Conservation (phyloP, 1,140 invertebrate genomes). For the Bombus polaris region DNA sequence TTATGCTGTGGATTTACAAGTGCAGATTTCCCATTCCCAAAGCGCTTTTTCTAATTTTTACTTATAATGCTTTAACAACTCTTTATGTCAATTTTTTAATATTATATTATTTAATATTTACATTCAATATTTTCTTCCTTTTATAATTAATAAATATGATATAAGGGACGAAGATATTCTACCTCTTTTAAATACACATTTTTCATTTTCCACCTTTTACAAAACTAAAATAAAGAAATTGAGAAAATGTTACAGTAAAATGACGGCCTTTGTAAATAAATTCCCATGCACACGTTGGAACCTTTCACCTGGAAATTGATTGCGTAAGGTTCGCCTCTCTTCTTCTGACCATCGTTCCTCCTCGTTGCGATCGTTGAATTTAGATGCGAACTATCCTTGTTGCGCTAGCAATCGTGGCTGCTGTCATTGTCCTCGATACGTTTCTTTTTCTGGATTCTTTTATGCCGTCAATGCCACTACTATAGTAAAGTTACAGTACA, state of each 20-base stretch:
- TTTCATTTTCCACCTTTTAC: no score
- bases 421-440: conserved; percentile 13
- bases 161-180: no score
- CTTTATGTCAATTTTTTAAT: not conserved
- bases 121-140: no score
- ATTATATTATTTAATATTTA: no score
- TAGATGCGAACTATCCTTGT: not conserved
- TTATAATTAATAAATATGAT: no score
- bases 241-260: no score
- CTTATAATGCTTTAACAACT: no score
- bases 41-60: not conserved
- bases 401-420: not conserved
- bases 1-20: not conserved
- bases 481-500: not conserved
- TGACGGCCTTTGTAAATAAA: no score
- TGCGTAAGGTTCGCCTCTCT: not conserved
- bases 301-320: conserved; percentile 17
- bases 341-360: not conserved
- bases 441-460: not conserved
- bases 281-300: no score
- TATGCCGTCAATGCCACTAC: not conserved
- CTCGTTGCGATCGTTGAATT: not conserved
- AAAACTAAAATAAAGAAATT: no score
- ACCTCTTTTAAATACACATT: no score
- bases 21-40: not conserved